These are phyloP conservation scores for Callosobruchus maculatus DNA, from an alignment of 2,888 invertebrate genomes.

Conservation along the genomic window DNA sequence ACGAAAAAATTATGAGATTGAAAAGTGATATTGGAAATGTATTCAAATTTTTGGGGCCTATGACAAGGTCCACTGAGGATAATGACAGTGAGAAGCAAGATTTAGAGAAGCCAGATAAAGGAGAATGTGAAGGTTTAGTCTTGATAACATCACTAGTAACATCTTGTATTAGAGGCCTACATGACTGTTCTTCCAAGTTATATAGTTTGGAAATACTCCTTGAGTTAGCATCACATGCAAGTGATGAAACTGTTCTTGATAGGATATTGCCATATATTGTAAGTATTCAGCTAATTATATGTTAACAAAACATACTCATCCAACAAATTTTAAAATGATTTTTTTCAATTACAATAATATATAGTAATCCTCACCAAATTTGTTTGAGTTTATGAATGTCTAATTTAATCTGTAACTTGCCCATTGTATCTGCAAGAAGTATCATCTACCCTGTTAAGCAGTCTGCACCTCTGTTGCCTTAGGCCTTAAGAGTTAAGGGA, in stretches of 20 bases:
- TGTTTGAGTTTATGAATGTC: too few species aligned
- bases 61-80: conserved; percentile 26
- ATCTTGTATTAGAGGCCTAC: conserved; percentile 80
- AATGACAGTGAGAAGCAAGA: conserved; percentile 44
- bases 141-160: conserved; percentile 86
- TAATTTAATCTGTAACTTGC: too few species aligned
- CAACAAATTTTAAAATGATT: too few species aligned
- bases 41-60: conserved; percentile 62
- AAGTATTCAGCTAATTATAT: too few species aligned
- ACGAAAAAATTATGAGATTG: conserved; percentile 82
- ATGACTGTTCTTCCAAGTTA: conserved; percentile 80
- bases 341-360: too few species aligned
- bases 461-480: too few species aligned
- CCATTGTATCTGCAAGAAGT: too few species aligned
- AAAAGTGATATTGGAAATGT: conserved; percentile 81
- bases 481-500: too few species aligned
- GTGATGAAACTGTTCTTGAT: conserved; percentile 88
- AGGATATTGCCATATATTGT: conserved; percentile 92
- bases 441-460: too few species aligned
- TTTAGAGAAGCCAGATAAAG: conserved; percentile 29
- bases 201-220: conserved; percentile 80
- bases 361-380: too few species aligned
- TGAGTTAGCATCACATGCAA: conserved; percentile 76
- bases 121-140: conserved; percentile 64
- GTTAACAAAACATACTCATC: too few species aligned